phyloP scores from a whole-genome alignment of 2,888 invertebrate genomes.

The Cantharis lateralis region DNA sequence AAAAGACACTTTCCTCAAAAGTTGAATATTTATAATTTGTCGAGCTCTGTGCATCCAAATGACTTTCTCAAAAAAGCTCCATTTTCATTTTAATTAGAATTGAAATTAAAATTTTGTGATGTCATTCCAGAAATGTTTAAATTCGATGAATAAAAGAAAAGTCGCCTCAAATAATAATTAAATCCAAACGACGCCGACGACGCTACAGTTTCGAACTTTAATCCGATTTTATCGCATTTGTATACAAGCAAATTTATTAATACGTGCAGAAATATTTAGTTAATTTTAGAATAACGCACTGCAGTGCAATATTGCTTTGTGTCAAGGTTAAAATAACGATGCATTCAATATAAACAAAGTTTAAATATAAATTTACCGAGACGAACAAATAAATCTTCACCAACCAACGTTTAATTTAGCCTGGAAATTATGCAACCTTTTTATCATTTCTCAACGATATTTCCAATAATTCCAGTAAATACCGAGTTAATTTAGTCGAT shows the following conservation, averaged over 20 bases:
- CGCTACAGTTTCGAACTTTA: background rate
- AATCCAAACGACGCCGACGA: background rate
- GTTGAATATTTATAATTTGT: background rate
- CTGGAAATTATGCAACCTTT: background rate
- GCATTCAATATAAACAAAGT: background rate
- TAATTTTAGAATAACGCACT: background rate
- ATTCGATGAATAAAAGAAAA: background rate
- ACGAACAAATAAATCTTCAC: background rate
- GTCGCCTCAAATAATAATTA: background rate
- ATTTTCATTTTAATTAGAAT: background rate
- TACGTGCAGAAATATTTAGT: background rate
- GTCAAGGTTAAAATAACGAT: slow-evolving; percentile 4
- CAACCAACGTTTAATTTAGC: background rate
- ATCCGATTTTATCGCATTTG: background rate
- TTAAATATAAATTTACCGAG: background rate
- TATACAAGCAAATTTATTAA: background rate
- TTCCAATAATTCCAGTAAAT: background rate
- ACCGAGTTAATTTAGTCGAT: background rate
- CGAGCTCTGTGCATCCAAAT: background rate
- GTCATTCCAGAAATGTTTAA: background rate
- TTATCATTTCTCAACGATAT: background rate
- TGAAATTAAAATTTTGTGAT: background rate
- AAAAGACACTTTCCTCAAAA: background rate
- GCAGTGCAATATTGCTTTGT: slow-evolving; percentile 1
- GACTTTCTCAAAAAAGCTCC: background rate